phyloP scores from a whole-genome alignment of 2,888 invertebrate genomes.

The Drosophila anceps region DNA sequence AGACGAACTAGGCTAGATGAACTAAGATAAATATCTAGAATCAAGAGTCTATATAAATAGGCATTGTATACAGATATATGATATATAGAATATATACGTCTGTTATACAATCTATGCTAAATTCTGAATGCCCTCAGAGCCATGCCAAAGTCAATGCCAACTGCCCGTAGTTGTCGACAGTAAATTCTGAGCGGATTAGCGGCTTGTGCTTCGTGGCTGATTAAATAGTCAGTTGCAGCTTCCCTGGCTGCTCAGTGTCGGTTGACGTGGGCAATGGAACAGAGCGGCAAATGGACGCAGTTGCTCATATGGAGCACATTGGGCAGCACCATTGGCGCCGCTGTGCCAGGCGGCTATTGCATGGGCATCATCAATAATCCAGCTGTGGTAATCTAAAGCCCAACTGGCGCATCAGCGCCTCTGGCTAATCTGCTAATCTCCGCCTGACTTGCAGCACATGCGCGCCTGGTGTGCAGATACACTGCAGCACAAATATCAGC shows the following conservation, averaged over 20 bases:
- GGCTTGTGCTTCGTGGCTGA: not conserved
- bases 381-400: conserved; percentile 87
- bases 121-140: not conserved
- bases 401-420: rapidly evolving
- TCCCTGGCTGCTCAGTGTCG: conserved; percentile 5
- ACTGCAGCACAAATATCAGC: conserved; percentile 87
- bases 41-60: too few relatives aligned
- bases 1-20: too few relatives aligned
- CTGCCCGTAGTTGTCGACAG: not conserved
- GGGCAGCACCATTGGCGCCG: conserved; percentile 87
- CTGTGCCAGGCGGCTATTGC: conserved; percentile 92
- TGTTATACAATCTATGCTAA: not conserved
- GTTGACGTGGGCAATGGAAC: conserved; percentile 22
- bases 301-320: conserved; percentile 54
- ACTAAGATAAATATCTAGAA: too few relatives aligned
- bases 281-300: conserved; percentile 39
- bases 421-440: not conserved
- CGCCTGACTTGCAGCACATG: conserved; percentile 86
- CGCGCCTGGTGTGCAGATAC: conserved; percentile 90
- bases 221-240: conserved; percentile 7
- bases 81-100: not conserved
- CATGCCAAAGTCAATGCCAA: conserved; percentile 2
- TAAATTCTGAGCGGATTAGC: conserved; percentile 39
- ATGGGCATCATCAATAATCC: conserved; percentile 94
- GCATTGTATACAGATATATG: too few relatives aligned